Conservation (phyloP, 2,113 vertebrate species). For the Actenoides hombroni region DNA sequence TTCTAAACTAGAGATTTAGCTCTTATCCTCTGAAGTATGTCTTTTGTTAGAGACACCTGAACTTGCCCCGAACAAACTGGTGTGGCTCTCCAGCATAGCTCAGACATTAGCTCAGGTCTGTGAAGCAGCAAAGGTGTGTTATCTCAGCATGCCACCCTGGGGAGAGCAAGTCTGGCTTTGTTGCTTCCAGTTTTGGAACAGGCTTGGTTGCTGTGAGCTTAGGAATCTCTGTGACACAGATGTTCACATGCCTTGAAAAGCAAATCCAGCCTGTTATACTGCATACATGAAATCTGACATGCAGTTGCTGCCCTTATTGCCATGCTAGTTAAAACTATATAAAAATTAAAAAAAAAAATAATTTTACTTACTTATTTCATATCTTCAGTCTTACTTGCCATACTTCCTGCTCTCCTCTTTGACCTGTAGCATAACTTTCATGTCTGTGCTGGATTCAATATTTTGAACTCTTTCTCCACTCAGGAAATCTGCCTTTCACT, state of each 20-base stretch:
- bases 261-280: background rate
- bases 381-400: background rate
- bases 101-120: slow-evolving; percentile 52
- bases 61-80: background rate
- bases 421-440: background rate
- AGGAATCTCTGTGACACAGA: slow-evolving; percentile 61
- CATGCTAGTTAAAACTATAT: background rate
- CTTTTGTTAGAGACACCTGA: slow-evolving; percentile 13
- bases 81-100: background rate
- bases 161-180: slow-evolving; percentile 35
- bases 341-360: background rate
- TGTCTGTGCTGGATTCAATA: background rate
- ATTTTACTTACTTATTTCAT: background rate
- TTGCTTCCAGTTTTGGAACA: slow-evolving; percentile 23
- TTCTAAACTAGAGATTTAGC: background rate
- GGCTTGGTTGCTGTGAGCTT: background rate
- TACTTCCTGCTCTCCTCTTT: background rate
- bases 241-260: slow-evolving; percentile 21
- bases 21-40: background rate
- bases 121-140: slow-evolving; percentile 2
- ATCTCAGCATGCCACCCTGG: slow-evolving; percentile 55
- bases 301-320: background rate
- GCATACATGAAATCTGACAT: background rate
- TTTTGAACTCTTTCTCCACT: slow-evolving; percentile 2
- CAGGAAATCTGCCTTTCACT: background rate